phyloP scores from a whole-genome alignment of 2,888 invertebrate genomes.

The Chirona hameri region DNA sequence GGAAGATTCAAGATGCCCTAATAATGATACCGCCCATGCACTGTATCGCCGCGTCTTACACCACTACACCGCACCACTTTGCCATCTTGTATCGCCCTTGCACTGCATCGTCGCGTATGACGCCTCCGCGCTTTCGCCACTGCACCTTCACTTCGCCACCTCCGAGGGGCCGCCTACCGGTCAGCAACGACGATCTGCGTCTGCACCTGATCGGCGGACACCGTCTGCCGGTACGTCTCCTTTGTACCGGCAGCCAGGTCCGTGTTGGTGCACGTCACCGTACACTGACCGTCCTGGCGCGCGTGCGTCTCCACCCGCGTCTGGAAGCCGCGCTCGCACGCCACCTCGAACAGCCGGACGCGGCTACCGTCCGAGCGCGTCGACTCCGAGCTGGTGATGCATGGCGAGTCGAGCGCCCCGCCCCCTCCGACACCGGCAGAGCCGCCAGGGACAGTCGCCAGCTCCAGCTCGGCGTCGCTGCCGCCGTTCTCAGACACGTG shows the following conservation, averaged over 20 bases:
- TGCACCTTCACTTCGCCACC: too few relatives aligned
- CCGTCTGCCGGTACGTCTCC: neutral
- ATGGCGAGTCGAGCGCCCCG: neutral
- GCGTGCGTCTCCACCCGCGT: neutral
- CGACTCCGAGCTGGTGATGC: neutral
- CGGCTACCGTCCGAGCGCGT: neutral
- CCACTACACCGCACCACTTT: neutral
- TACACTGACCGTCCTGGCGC: neutral
- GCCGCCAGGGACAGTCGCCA: neutral
- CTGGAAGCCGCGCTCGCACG: neutral
- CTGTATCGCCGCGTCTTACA: neutral
- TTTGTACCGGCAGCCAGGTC: neutral
- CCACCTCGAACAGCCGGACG: slow-evolving; percentile 3
- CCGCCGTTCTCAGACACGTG: neutral
- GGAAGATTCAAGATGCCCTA: neutral
- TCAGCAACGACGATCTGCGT: slow-evolving; percentile 7
- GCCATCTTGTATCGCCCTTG: neutral
- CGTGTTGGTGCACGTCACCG: slow-evolving; percentile 8
- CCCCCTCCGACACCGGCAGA: neutral
- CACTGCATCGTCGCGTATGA: too few relatives aligned
- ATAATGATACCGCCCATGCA: neutral
- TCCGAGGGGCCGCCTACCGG: neutral
- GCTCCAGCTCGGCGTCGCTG: neutral
- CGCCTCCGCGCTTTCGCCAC: too few relatives aligned
- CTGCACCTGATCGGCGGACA: neutral